phyloP scores from a whole-genome alignment of 2,888 invertebrate species.

The Tupiocoris notatus region DNA sequence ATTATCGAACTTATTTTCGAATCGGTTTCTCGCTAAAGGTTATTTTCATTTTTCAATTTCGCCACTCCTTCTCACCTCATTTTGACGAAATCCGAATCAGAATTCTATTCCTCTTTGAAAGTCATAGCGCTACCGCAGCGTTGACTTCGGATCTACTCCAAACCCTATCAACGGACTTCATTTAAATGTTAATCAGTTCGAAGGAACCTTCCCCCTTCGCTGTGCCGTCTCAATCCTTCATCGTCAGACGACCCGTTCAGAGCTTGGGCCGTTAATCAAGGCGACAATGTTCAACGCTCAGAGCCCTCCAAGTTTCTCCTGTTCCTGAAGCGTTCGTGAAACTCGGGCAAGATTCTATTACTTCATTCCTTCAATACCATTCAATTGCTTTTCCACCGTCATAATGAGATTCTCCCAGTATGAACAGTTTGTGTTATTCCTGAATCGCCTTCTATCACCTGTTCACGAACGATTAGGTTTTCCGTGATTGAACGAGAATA shows the following conservation, averaged over 20 bases:
- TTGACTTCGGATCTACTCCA: slow-evolving; percentile 23
- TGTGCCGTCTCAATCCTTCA: not conserved
- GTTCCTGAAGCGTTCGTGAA: not conserved
- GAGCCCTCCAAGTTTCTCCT: not conserved
- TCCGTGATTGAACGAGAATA: no score
- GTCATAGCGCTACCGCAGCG: not conserved
- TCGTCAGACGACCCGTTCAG: not conserved
- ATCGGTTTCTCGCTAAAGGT: no score
- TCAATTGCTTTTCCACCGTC: not conserved
- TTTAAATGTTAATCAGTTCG: slow-evolving; percentile 41
- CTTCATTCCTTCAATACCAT: not conserved
- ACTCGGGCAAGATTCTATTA: not conserved
- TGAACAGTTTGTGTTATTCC: not conserved
- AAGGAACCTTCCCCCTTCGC: slow-evolving; percentile 12
- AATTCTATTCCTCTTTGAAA: slow-evolving; percentile 12
- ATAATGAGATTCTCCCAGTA: not conserved
- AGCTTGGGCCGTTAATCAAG: slow-evolving; percentile 31
- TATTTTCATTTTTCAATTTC: no score
- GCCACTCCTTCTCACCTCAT: no score
- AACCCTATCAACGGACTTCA: slow-evolving; percentile 40
- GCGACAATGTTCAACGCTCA: slow-evolving; percentile 27
- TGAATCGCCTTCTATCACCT: not conserved
- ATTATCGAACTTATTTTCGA: no score
- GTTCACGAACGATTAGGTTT: no score
- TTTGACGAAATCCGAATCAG: slow-evolving; percentile 9